These are phyloP conservation scores for Euleptes europaea DNA, from an alignment of 2,113 vertebrate species.

Conservation along the genomic window DNA sequence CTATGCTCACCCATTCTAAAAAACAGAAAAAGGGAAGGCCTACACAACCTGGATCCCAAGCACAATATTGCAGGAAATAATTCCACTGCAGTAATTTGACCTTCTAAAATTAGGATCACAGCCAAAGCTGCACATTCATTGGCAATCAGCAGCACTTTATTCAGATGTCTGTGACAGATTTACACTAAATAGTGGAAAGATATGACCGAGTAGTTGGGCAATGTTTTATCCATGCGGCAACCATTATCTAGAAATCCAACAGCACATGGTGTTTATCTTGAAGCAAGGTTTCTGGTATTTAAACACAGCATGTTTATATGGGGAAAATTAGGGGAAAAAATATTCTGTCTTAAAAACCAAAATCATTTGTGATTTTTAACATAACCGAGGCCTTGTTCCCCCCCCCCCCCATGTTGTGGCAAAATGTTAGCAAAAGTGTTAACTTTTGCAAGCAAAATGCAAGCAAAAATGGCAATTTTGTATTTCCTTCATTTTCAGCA, in stretches of 20 bases:
- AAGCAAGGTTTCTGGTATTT: background rate
- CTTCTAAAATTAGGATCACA: background rate
- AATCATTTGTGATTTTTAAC: too few relatives aligned
- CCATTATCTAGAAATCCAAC: background rate
- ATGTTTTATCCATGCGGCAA: background rate
- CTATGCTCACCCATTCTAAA: too few relatives aligned
- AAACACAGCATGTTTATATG: background rate
- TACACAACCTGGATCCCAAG: background rate
- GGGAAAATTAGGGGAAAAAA: background rate
- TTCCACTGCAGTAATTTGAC: constrained; percentile 8
- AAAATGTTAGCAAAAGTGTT: too few relatives aligned
- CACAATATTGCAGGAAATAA: background rate
- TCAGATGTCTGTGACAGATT: constrained; percentile 18
- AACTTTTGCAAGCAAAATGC: too few relatives aligned
- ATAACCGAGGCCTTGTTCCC: too few relatives aligned
- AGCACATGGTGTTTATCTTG: background rate
- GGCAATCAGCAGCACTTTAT: background rate
- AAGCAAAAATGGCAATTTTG: too few relatives aligned
- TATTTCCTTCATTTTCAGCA: too few relatives aligned
- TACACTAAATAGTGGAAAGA: background rate
- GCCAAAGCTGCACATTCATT: background rate
- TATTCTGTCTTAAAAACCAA: too few relatives aligned
- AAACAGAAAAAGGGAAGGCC: background rate
- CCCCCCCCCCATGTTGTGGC: too few relatives aligned
- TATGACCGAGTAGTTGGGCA: background rate